Conservation (phyloP, 2,113 vertebrate genomes). For the Anser cygnoides region DNA sequence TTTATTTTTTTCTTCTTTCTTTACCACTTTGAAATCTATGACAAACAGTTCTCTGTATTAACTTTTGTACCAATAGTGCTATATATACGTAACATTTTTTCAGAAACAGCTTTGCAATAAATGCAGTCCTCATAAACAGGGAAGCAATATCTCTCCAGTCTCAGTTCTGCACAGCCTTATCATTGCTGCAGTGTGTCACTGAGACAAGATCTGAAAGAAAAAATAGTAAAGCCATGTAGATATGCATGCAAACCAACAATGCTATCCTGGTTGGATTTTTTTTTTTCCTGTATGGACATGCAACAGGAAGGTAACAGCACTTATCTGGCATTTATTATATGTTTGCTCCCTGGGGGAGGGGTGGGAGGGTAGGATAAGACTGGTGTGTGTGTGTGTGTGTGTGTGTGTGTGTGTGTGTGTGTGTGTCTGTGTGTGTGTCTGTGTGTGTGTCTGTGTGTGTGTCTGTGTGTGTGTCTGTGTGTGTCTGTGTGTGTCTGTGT, state of each 20-base stretch:
- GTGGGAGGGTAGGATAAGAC: not conserved
- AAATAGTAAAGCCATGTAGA: not conserved
- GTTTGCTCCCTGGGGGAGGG: not conserved
- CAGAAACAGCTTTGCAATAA: slow-evolving; percentile 1
- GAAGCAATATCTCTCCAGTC: not conserved
- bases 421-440: too few species aligned
- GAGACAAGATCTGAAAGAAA: not conserved
- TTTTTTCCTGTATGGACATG: not conserved
- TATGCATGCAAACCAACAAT: not conserved
- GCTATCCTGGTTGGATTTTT: not conserved
- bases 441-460: too few species aligned
- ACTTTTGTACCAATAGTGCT: not conserved
- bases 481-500: too few species aligned
- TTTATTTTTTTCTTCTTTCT: not conserved
- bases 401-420: too few species aligned
- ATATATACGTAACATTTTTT: not conserved
- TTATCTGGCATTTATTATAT: not conserved
- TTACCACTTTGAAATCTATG: slow-evolving; percentile 20
- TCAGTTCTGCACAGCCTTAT: not conserved
- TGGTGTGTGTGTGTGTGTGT: too few species aligned
- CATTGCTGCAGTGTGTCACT: not conserved
- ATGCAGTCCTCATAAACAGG: not conserved
- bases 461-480: too few species aligned
- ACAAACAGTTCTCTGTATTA: not conserved
- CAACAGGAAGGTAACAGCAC: not conserved